Evolutionary conservation across 1,140 invertebrate species (phyloP), one percentile per base, ranked within the genome.

Genomic region (Campoletis sonorensis): DNA sequence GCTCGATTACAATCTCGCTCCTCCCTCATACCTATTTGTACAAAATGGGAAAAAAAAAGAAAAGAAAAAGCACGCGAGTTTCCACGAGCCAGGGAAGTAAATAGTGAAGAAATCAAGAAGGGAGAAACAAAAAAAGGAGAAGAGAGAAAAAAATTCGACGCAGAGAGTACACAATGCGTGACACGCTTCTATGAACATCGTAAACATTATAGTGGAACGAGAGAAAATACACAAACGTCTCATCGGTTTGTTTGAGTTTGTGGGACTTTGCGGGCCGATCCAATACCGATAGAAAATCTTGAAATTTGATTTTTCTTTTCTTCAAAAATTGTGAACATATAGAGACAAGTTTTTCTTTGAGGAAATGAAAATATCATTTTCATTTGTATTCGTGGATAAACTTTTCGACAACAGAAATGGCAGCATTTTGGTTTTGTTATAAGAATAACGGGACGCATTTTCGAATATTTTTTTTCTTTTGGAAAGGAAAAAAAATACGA

Each of bases 1-100:
- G 80, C 70, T 70, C 79, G 85, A 89, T 89, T 87, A 84, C 85
- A 83, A 88, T 88, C 88, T 86, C 80, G 11, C 61, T 40, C 58
- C 51, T 64, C 64, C 40, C 21, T 23, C 10, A 26, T 45, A 45
- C 8, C 40, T 13, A 45, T 5, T 45, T 45, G 2, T 45, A 45
- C 13, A 45, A 45, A 45, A 45, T 10, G 8, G 11, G 40, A 45
- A 13, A 45, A 45, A n/a, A n/a, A n/a, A n/a, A n/a, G n/a, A n/a
- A n/a, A n/a, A n/a, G n/a, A n/a, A n/a, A 27, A 23, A 26, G 49
- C 79, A 79, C 68, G 61, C 49, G n/a, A 51, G 61, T 58, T 70
- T 45, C 58, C 30, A 67, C 23, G 23, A 67, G 61, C 10, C 23
- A 4, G 13, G 23, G 61, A 15, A 67, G 61, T n/a, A n/a, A n/a